Percentiles rank a stretch among this genome's conserved stretches.
phyloP scores from a whole-genome alignment of 2,888 invertebrate species.

The Hirtodrosophila alboralis region DNA sequence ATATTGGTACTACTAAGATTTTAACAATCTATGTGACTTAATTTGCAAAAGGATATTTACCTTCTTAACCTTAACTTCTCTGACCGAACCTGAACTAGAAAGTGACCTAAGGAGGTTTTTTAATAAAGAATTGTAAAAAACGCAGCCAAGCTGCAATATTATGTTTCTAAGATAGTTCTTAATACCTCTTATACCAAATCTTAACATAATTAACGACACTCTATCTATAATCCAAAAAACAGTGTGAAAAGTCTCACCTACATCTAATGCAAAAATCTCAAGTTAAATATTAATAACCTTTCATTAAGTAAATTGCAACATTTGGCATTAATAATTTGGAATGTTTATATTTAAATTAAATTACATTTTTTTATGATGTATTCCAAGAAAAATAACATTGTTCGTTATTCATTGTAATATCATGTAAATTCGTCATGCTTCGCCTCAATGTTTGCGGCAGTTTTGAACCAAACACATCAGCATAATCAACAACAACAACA shows the following conservation, averaged over 20 bases:
- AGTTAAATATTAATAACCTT: background rate
- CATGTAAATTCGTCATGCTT: constrained; percentile 20
- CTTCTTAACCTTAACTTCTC: too few species aligned
- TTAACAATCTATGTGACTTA: too few species aligned
- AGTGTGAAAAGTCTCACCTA: constrained; percentile 8
- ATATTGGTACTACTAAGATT: too few species aligned
- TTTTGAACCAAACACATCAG: constrained; percentile 11
- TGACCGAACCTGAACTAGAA: too few species aligned
- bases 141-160: too few species aligned
- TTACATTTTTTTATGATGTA: constrained; percentile 22
- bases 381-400: constrained; percentile 19
- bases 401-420: constrained; percentile 31
- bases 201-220: too few species aligned
- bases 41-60: too few species aligned
- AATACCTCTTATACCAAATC: too few species aligned
- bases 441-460: constrained; percentile 20
- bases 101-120: too few species aligned
- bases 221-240: too few species aligned
- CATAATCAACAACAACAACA: constrained; percentile 4
- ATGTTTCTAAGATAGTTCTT: too few species aligned
- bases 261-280: background rate
- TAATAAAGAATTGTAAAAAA: too few species aligned
- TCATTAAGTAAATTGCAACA: constrained; percentile 11
- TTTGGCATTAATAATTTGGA: constrained; percentile 4
- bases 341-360: constrained; percentile 16